Base-by-base conservation (phyloP, 1,140 invertebrate species). In the Drosophila pectinifera region DNA sequence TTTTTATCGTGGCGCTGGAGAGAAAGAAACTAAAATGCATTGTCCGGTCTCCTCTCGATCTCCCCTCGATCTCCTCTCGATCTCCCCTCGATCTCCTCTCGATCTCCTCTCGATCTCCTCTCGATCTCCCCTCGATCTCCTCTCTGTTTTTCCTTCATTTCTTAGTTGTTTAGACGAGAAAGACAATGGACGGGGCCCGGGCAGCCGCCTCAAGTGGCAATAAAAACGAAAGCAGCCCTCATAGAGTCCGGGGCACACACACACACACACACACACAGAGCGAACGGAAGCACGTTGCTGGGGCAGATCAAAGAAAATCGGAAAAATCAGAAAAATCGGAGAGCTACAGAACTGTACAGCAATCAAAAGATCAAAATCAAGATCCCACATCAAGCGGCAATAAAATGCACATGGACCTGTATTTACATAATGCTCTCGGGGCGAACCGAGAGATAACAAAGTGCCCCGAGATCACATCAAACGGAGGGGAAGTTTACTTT, bases 141-240 rank as follows among this genome's bases (percentile, higher is more conserved):
- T 18, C 14, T 5, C 28, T 1, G 18, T 38, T 26, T 55, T 38
- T 41, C 53, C 26, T 41, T 41, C 36, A 41, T 41, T 61, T 38
- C 28, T 4, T 11, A 4, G 49, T 63, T 83, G 80, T 81, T 76
- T 80, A 77, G 65, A 62, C 22, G 26, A 77, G 5, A 22, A 39
- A 26, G 61, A 42, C 28, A 45, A 31, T 34, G 26, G 43, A 51
- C 48, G 16, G 34, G 31, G 13, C 26, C 28, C 28, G 28, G 42
- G 41, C 39, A 22, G 34, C 41, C 24, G 72, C 69, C 74, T 83
- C 76, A 84, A 83, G 80, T 72, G 80, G 80, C 80, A 84, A 84
- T 84, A 84, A 84, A 82, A 82, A 78, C 73, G 78, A 80, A 80
- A 82, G 79, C 78, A 80, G 43, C 54, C 46, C n/a, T n/a, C n/a